Conservation (phyloP, 2,113 vertebrate species). For the Pimephales promelas region DNA sequence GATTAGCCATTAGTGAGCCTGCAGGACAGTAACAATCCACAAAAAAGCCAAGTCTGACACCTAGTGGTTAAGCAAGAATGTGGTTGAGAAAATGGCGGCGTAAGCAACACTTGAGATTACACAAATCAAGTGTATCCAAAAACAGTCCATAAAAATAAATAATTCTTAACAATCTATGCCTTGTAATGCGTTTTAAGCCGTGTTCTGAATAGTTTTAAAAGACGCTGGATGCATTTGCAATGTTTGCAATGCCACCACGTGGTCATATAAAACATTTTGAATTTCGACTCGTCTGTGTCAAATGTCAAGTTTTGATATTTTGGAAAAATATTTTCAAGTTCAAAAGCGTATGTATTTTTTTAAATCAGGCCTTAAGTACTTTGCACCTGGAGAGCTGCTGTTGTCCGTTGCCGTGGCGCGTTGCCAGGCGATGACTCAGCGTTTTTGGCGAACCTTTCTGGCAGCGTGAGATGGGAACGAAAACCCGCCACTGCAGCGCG, state of each 20-base stretch:
- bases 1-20: background rate
- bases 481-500: conserved; percentile 22
- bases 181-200: background rate
- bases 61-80: background rate
- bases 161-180: background rate
- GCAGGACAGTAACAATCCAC: background rate
- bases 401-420: conserved; percentile 13
- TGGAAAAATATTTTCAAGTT: background rate
- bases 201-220: background rate
- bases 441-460: conserved; percentile 56
- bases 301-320: background rate
- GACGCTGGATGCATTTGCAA: background rate
- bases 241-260: background rate
- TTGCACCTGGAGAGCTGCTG: conserved; percentile 4
- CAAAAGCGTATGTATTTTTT: background rate
- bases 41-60: conserved; percentile 1
- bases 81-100: background rate
- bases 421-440: conserved; percentile 52
- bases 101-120: background rate
- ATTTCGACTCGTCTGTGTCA: background rate
- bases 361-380: background rate
- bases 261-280: background rate
- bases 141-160: background rate
- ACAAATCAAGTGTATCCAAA: background rate
- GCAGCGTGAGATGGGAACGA: conserved; percentile 35